These are phyloP conservation scores for Toxostoma redivivum DNA, from an alignment of 2,113 vertebrate genomes.

Conservation along the genomic window DNA sequence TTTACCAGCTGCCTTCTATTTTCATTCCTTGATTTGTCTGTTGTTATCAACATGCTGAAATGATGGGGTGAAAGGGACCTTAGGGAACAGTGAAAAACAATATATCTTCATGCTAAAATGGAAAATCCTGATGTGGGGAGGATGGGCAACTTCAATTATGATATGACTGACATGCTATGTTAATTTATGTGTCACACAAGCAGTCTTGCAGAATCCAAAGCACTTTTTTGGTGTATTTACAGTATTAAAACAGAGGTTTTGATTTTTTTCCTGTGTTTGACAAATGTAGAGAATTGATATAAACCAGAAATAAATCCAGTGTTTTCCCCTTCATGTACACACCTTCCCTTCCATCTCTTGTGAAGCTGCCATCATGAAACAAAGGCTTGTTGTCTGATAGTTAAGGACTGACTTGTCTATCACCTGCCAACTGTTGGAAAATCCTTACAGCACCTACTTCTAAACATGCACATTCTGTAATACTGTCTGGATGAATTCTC, in stretches of 20 bases:
- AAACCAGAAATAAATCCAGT: not conserved
- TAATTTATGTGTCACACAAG: not conserved
- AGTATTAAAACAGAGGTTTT: not conserved
- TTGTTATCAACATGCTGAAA: not conserved
- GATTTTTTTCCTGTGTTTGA: not conserved
- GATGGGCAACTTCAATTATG: not conserved
- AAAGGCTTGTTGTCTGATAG: not conserved
- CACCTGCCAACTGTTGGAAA: not conserved
- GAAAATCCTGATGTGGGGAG: not conserved
- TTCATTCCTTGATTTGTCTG: constrained; percentile 25
- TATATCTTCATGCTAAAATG: not conserved
- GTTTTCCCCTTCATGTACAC: not conserved
- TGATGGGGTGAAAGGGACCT: not conserved
- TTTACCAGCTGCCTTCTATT: not conserved
- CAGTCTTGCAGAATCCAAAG: not conserved
- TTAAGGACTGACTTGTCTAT: not conserved
- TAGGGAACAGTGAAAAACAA: not conserved
- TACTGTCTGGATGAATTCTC: not conserved
- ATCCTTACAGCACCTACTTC: not conserved
- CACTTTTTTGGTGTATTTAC: not conserved
- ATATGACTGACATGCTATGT: not conserved
- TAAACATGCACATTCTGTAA: not conserved
- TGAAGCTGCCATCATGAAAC: not conserved
- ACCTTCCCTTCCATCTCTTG: not conserved
- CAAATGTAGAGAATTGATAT: not conserved